phyloP scores from a whole-genome alignment of 2,888 invertebrate genomes.

The Aphidoletes aphidimyza region DNA sequence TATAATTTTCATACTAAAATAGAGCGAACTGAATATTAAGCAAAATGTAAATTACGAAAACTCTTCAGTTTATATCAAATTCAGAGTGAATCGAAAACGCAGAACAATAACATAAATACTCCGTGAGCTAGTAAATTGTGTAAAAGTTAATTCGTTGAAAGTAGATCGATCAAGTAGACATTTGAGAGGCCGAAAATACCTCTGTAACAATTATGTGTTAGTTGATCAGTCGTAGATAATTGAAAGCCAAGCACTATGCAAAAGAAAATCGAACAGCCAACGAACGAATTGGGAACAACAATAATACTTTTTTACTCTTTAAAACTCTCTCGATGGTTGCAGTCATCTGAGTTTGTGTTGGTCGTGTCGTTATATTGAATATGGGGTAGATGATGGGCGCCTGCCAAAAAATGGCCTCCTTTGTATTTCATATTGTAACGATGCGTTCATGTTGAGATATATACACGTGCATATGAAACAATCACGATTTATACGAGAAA shows the following conservation, averaged over 20 bases:
- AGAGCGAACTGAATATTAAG: background rate
- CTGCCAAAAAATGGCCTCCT: too few relatives aligned
- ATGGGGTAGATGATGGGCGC: background rate
- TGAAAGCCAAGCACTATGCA: background rate
- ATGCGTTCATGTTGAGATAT: background rate
- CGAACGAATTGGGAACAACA: background rate
- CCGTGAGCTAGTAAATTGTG: conserved; percentile 27
- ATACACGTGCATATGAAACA: background rate
- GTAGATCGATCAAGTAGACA: conserved; percentile 8
- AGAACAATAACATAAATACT: background rate
- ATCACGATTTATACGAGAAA: background rate
- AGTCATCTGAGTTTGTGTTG: background rate
- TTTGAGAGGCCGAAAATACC: background rate
- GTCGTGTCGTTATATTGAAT: background rate
- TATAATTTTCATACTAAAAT: background rate
- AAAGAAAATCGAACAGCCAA: conserved; percentile 19
- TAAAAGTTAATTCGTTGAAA: conserved; percentile 11
- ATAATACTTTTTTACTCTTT: background rate
- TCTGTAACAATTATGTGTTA: background rate
- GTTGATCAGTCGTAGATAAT: background rate
- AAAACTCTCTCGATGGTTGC: background rate
- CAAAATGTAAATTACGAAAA: background rate
- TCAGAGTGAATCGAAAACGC: background rate
- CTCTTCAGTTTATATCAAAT: background rate
- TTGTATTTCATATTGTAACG: background rate